Base-by-base conservation (phyloP, 2,113 vertebrate species). In the Gopherus flavomarginatus region DNA sequence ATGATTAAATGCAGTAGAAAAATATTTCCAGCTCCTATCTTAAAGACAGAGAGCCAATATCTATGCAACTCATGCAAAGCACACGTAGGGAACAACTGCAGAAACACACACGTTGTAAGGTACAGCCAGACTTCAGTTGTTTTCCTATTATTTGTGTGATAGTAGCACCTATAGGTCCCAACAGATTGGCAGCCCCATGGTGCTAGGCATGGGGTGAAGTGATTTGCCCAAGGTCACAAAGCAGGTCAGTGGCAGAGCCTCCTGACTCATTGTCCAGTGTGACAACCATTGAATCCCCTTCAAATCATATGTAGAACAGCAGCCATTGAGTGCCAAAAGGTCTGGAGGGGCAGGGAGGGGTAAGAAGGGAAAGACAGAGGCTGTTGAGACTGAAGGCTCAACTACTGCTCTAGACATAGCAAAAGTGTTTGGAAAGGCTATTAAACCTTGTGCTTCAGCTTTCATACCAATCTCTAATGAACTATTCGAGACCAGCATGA, bases 401-500 rank as follows among this genome's bases (percentile, higher is more conserved):
- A 42, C 42, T 80, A 69, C 9, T 6, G 17, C 42, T 42, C 22
- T 81, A 21, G 81, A 59, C 1, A 1, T 14, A 47, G 59, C 6
- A 31, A 21, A 87, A 6, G 17, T 6, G 72, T n/a, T 29, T 0
- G 1, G 31, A 44, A 38, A 22, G 81, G 92, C 65, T 87, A 82
- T 47, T 14, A 44, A 86, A 65, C 29, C 49, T 83, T 8, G 56
- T 62, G 3, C 54, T 35, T 57, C 13, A 79, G 65, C 54, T 11
- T 14, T 2, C 22, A 42, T 49, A 44, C 47, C 22, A 82, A 81
- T 24, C 42, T 77, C 81, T 35, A 0, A 5, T 19, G 50, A 44
- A 65, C 50, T 0, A 0, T 1, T 21, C 53, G 49, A 75, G 4
- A 81, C 9, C 0, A 85, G 47, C 6, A 4, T 0, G 0, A 3